These are phyloP conservation scores for Paramormyrops kingsleyae DNA, from an alignment of 2,113 vertebrate genomes.

Conservation along the genomic window DNA sequence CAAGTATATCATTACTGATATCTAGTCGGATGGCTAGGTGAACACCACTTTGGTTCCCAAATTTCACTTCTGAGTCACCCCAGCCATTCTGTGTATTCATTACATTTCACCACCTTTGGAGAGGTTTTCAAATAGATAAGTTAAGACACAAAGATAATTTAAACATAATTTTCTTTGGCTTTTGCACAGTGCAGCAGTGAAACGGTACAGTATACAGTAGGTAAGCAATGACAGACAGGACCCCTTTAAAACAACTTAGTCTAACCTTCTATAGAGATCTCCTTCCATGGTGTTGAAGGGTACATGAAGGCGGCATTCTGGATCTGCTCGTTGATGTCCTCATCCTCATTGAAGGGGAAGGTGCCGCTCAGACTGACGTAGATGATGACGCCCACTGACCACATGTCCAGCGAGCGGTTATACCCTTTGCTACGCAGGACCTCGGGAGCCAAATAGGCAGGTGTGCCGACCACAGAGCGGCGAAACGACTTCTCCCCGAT, in stretches of 20 bases:
- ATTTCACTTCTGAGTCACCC: no score
- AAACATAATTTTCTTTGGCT: background rate
- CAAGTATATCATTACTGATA: background rate
- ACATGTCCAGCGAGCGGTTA: slow-evolving; percentile 98
- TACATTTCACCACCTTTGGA: background rate
- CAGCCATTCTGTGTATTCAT: no score
- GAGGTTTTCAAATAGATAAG: background rate
- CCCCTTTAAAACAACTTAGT: background rate
- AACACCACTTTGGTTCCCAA: no score
- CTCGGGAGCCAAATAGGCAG: slow-evolving; percentile 89
- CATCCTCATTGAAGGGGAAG: slow-evolving; percentile 95
- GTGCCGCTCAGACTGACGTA: slow-evolving; percentile 96
- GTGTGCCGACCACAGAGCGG: slow-evolving; percentile 90
- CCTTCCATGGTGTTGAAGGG: slow-evolving; percentile 91
- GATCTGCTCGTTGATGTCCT: slow-evolving; percentile 97
- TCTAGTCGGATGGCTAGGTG: background rate
- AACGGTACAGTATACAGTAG: background rate
- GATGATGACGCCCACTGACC: slow-evolving; percentile 95
- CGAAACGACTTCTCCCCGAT: slow-evolving; percentile 96
- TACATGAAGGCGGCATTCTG: slow-evolving; percentile 99
- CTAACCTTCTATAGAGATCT: slow-evolving; percentile 89
- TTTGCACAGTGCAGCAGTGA: background rate
- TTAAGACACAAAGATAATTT: background rate
- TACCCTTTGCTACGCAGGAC: slow-evolving; percentile 95
- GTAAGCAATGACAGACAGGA: background rate